Base-by-base conservation (phyloP, 2,797 vertebrate genomes). In the Syngnathus rostellatus region DNA sequence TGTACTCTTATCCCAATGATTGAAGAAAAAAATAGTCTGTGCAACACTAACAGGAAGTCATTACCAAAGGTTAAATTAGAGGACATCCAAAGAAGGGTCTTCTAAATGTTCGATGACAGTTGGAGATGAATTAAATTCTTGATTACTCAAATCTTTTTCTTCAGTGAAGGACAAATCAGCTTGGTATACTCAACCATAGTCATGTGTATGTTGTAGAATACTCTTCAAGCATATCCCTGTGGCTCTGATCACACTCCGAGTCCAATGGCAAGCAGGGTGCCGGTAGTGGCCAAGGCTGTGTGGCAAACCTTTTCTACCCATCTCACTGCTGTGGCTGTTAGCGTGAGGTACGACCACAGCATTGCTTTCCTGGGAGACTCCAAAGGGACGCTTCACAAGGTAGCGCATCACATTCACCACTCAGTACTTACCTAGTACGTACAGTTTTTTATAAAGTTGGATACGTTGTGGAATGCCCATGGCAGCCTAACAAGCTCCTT, bases 181-280 rank as follows among this genome's bases (percentile, higher is more conserved):
- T 53, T 23, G 21, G n/a, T 11, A 17, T 25, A 12, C 31, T 31
- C 3, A 23, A 45, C 21, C 40, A 17, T 62, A n/a, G 21, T 45
- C 40, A 45, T 45, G 21, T 62, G 11, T 45, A 45, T 62, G 21
- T 62, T 62, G 21, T 58, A 98, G 96, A 95, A 98, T 67, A 98
- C 95, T 2, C 78, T 98, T 10, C 93, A 94, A 45, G 94, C 95
- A 0, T 98, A 97, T 71, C 94, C 95, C 0, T 99, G 97, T 48
- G 97, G 97, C 65, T 97, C 95, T 10, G 97, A 99, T 87, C 97
- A 99, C 88, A 98, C 96, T 1, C 96, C 96, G 10, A 99, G 95
- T 78, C 96, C 96, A 0, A 97, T 99, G 94, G 95, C 95, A 25
- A 97, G 95, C 83, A 87, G 86, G 1, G 71, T 88, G 0, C 88